A percentile compares a stretch with the other conserved stretches of the same genome.
Evolutionary conservation across 1,140 invertebrate genomes (phyloP).

Genomic region (Metaphire vulgaris): DNA sequence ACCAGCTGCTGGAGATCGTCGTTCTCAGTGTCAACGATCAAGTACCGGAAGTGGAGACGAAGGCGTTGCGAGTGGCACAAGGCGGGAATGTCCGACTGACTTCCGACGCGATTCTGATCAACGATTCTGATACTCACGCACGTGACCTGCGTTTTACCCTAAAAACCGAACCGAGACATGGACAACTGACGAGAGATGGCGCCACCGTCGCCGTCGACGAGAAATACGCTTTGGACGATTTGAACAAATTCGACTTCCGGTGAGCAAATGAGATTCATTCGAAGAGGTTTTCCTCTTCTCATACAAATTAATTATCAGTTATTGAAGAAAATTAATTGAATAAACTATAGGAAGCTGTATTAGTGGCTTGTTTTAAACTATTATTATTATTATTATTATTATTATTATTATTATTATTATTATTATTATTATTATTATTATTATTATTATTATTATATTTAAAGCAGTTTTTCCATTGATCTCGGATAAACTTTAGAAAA

Average conservation of each 20-base stretch:
- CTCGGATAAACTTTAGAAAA: no score
- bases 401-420: no score
- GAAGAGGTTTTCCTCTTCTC: no score
- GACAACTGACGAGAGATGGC: slow-evolving; percentile 46
- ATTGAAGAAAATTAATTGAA: no score
- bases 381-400: no score
- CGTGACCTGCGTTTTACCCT: slow-evolving; percentile 46
- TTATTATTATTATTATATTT: no score
- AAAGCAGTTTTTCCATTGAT: no score
- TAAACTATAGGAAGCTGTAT: no score
- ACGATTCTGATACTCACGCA: slow-evolving; percentile 48
- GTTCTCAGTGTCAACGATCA: slow-evolving; percentile 49
- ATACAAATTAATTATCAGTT: no score
- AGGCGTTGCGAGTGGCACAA: slow-evolving; percentile 48
- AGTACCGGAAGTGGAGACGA: slow-evolving; percentile 44
- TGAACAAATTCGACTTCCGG: slow-evolving; percentile 44
- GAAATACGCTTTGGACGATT: slow-evolving; percentile 45
- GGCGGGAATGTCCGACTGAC: slow-evolving; percentile 46
- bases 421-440: no score
- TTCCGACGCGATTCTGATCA: slow-evolving; percentile 44
- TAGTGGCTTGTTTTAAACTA: no score
- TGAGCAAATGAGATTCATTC: no score
- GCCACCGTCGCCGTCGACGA: slow-evolving; percentile 39
- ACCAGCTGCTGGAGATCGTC: slow-evolving; percentile 51
- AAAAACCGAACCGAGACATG: slow-evolving; percentile 44